Base-by-base conservation (phyloP, 1,140 invertebrate species). In the Antheraea pernyi region DNA sequence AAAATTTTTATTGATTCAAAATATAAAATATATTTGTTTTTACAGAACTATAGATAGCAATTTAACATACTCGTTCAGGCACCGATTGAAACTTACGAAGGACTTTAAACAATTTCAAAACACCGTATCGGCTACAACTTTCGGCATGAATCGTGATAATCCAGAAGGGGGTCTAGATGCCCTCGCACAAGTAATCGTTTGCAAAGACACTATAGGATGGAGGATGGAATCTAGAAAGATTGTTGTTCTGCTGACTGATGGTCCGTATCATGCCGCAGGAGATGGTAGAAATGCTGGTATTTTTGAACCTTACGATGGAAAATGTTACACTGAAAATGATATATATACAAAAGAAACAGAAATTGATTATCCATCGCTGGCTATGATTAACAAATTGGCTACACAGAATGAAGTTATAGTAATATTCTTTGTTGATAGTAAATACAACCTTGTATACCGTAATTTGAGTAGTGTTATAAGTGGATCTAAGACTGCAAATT, bases 11-110 rank as follows among this genome's bases (percentile, higher is more conserved):
- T 30, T 30, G 22, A 30, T 2, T 30, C 1, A 30, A 30, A 30
- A 30, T 30, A 30, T 1, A 30, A 30, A 11, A 53, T 16, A 53
- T 16, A 53, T 53, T 7, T 13, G 7, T 53, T 37, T 37, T 67
- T 59, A 18, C 65, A 67, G 65, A 81, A 79, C 87, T 65, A 93
- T 93, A 58, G 98, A 98, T 93, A 96, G 95, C 60, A 75, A 64
- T 11, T 93, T 96, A 69, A 96, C 98, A 7, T 99, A 99, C 85
- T 97, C 97, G 67, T 99, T 96, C 91, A 95, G 94, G 81, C 96
- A 99, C 89, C 95, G 96, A 73, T 96, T 99, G 93, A 94, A 93
- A 70, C 92, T 99, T 59, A 97, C 95, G 71, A 92, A 93, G 63
- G 94, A 98, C 78, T 96, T 96, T 5, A 85, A 89, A 70, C 78